Evolutionary conservation across 1,140 invertebrate genomes (phyloP).

Genomic region (Atta cephalotes): DNA sequence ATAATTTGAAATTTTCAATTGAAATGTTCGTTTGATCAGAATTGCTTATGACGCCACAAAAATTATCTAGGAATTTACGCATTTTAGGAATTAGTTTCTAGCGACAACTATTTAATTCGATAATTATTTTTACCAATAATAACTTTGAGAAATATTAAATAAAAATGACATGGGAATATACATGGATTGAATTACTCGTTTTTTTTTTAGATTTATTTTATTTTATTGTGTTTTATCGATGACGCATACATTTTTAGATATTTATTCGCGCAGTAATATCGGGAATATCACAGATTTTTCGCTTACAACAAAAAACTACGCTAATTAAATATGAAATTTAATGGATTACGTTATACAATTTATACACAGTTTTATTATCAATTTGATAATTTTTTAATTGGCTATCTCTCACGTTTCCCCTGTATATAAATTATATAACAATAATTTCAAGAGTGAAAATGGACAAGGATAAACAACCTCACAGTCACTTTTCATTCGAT

Average conservation of each 20-base stretch:
- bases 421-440: constrained; percentile 74
- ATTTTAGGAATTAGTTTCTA: not conserved
- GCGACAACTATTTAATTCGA: not conserved
- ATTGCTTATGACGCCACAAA: not conserved
- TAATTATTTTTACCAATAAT: not conserved
- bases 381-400: not conserved
- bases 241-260: not conserved
- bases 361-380: constrained; percentile 16
- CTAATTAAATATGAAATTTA: constrained; percentile 44
- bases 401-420: not conserved
- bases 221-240: constrained; percentile 32
- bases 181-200: not conserved
- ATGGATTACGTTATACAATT: constrained; percentile 27
- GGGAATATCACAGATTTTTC: constrained; percentile 43
- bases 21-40: constrained; percentile 1
- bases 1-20: constrained; percentile 22
- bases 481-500: constrained; percentile 76
- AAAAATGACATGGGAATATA: not conserved
- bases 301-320: not conserved
- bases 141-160: not conserved
- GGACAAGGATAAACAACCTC: constrained; percentile 81
- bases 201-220: not conserved
- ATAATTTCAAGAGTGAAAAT: constrained; percentile 80
- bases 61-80: not conserved
- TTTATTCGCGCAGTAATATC: constrained; percentile 21